These are phyloP conservation scores for Subanguina moxae DNA, from an alignment of 1,140 invertebrate genomes.

Conservation along the genomic window DNA sequence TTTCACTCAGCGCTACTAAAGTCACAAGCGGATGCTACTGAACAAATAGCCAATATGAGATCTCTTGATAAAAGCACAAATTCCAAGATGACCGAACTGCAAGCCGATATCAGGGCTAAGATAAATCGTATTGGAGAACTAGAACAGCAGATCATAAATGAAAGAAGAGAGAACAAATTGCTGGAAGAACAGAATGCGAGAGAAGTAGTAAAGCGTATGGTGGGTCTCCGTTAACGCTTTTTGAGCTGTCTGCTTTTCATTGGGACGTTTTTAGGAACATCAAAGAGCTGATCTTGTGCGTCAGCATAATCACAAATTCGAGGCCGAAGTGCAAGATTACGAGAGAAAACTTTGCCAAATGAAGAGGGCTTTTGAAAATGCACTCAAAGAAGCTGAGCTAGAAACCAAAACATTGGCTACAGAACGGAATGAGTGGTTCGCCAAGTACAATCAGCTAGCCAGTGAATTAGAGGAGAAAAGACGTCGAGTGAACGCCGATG, in stretches of 20 bases:
- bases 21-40: too few relatives aligned
- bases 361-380: not conserved
- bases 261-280: not conserved
- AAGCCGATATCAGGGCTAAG: not conserved
- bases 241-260: not conserved
- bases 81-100: not conserved
- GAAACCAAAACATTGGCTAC: not conserved
- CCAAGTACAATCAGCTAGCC: constrained; percentile 2
- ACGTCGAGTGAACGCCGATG: not conserved
- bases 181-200: not conserved
- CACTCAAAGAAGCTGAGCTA: not conserved
- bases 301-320: not conserved
- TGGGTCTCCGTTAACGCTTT: not conserved
- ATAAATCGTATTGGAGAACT: not conserved
- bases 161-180: not conserved
- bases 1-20: too few relatives aligned
- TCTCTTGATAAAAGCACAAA: too few relatives aligned
- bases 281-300: not conserved
- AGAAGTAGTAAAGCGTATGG: not conserved
- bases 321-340: not conserved
- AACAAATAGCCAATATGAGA: too few relatives aligned
- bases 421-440: not conserved
- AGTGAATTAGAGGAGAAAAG: not conserved
- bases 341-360: not conserved
- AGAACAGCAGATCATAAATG: not conserved